phyloP scores from a whole-genome alignment of 2,113 vertebrate genomes.

The Labeo catla region DNA sequence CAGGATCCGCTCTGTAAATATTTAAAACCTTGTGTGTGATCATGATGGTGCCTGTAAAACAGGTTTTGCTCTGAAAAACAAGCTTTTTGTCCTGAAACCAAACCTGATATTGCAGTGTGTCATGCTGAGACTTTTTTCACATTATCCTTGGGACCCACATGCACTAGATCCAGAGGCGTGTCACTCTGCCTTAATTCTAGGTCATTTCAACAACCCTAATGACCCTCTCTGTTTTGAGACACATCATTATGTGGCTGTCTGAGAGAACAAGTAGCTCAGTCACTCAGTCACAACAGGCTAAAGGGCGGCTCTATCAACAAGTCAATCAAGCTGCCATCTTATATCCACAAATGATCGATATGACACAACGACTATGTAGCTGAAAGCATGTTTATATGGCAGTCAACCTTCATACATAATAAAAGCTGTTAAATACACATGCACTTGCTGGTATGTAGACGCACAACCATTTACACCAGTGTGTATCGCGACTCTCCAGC shows the following conservation, averaged over 20 bases:
- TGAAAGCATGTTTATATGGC: neutral
- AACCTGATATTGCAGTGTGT: neutral
- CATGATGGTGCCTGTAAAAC: neutral
- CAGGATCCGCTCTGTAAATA: neutral
- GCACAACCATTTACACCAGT: neutral
- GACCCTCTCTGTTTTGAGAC: neutral
- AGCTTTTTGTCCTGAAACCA: constrained; percentile 10
- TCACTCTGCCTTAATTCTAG: neutral
- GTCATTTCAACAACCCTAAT: neutral
- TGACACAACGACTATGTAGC: neutral
- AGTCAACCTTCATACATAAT: neutral
- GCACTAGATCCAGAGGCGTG: neutral
- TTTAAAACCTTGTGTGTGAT: neutral
- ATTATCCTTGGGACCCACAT: neutral
- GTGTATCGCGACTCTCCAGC: neutral
- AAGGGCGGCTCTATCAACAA: neutral
- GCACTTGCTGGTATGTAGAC: neutral
- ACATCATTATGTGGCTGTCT: constrained; percentile 11
- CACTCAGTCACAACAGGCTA: neutral
- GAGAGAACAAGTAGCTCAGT: constrained; percentile 3
- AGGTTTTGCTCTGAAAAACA: neutral
- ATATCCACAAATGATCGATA: neutral
- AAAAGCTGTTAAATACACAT: neutral
- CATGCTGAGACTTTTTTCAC: constrained; percentile 3
- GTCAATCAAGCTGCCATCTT: constrained; percentile 2